Evolutionary conservation across 2,113 vertebrate species (phyloP), one percentile per base, ranked within the genome.

Genomic region (Phaethornis superciliosus): DNA sequence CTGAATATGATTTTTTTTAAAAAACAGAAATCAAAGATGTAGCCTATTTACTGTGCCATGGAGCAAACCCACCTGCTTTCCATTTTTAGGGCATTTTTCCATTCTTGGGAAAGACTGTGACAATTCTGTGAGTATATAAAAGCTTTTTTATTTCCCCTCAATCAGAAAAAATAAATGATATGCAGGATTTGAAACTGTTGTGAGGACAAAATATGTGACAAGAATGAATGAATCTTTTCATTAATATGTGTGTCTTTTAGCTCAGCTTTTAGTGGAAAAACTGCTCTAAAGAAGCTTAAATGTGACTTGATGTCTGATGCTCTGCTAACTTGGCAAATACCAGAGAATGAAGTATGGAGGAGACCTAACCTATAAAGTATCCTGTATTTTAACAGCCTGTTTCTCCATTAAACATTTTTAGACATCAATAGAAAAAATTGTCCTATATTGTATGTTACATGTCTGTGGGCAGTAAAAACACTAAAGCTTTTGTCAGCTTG

Each of bases 361-460:
- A 96, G 93, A 92, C 74, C 96, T 92, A 92, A 68, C 90, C 93
- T 94, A 82, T 94, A 96, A 93, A 90, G 82, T 85, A 94, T 85
- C 79, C 89, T 93, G 68, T 93, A 92, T 95, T 96, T 94, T 91
- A 96, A 96, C 96, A 97, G 96, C 96, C 72, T 96, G 95, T 96
- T 97, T 96, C 95, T 95, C 94, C 95, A 96, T 96, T 96, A 96
- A 70, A 79, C 62, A 32, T 60, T 95, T 89, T 92, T 88, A 93
- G 93, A 89, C 89, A 90, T 92, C 94, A 87, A 72, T 91, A 96
- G 94, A 91, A 94, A 42, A 88, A 94, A 86, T 92, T 63, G 89
- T 94, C 72, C 92, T 96, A 28, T 59, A 92, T 85, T 90, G 87
- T 80, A 81, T 77, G 87, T 90, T 90, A 95, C 81, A 90, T 63